phyloP scores from a whole-genome alignment of 2,888 invertebrate species.

The Chrysodeixis includens region DNA sequence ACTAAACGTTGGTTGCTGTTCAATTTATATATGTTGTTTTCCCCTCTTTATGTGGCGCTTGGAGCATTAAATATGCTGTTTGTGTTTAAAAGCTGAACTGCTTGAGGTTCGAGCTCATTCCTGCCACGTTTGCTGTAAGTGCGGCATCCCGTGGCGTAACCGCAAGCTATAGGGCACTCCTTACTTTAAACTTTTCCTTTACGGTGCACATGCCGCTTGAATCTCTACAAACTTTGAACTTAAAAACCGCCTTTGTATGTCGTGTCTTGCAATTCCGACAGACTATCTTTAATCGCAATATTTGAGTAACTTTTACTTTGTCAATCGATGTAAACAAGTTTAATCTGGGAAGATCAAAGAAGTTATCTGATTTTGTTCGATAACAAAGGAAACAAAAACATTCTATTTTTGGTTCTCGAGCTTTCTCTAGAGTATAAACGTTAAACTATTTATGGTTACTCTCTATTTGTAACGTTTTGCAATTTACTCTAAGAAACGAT shows the following conservation, averaged over 20 bases:
- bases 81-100: conserved; percentile 43
- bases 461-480: too few species aligned
- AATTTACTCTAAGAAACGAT: background rate
- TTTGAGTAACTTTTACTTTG: conserved; percentile 23
- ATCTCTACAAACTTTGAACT: conserved; percentile 20
- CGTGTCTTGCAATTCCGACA: conserved; percentile 16
- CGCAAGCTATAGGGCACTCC: conserved; percentile 48
- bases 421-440: background rate
- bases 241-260: conserved; percentile 18
- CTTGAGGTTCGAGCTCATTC: conserved; percentile 47
- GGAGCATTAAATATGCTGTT: conserved; percentile 56
- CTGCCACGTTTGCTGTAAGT: conserved; percentile 27
- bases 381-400: conserved; percentile 24
- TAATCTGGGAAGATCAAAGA: conserved; percentile 27
- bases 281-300: conserved; percentile 20
- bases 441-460: background rate
- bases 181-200: conserved; percentile 38
- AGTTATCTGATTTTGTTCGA: conserved; percentile 8
- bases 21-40: conserved; percentile 29
- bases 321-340: conserved; percentile 22
- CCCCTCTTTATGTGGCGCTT: conserved; percentile 34
- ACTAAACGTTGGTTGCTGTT: conserved; percentile 27
- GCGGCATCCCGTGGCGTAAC: conserved; percentile 33
- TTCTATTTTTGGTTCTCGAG: conserved; percentile 16
- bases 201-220: conserved; percentile 12